Evolutionary conservation across 2,113 vertebrate genomes (phyloP), one percentile per base, ranked within the genome.

Genomic region (Callospermophilus lateralis): DNA sequence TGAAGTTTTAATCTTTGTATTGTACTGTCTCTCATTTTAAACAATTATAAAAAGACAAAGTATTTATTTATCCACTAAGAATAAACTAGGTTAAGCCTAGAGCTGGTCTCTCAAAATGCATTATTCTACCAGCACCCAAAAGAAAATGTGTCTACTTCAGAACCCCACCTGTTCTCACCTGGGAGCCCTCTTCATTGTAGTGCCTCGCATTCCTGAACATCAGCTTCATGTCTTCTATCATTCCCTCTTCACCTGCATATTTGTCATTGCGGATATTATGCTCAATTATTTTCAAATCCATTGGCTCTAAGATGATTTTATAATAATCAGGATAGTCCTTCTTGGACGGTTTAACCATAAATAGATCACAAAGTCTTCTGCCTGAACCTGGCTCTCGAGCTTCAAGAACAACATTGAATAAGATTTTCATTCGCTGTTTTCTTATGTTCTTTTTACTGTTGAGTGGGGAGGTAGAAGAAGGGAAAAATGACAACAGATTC

Each of bases 301-400:
- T 99, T 37, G 99, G 99, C 94, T 99, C 99, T 98, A 99, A 98
- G 96, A 99, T 99, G 91, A 99, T 99, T 98, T 99, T 99, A 97
- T 99, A 99, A 96, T 99, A 99, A 98, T 99, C 99, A 30, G 99
- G 99, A 95, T 99, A 99, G 98, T 99, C 99, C 97, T 99, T 99
- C 98, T 99, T 99, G 34, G 99, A 99, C 83, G 99, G 99, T 88
- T 99, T 99, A 95, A 99, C 99, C 99, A 99, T 99, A 97, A 99
- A 99, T 1, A 99, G 98, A 72, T 99, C 99, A 92, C 99, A 99
- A 90, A 99, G 99, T 76, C 99, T 98, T 81, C 99, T 99, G 89
- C 99, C 99, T 0, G 99, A 99, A 92, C 98, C 98, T 0, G 99
- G 98, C 91, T 99, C 99, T 77, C 99, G 99, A 22, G 99, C 99